Evolutionary conservation across 2,113 vertebrate species (phyloP).

Genomic region (Brienomyrus brachyistius): DNA sequence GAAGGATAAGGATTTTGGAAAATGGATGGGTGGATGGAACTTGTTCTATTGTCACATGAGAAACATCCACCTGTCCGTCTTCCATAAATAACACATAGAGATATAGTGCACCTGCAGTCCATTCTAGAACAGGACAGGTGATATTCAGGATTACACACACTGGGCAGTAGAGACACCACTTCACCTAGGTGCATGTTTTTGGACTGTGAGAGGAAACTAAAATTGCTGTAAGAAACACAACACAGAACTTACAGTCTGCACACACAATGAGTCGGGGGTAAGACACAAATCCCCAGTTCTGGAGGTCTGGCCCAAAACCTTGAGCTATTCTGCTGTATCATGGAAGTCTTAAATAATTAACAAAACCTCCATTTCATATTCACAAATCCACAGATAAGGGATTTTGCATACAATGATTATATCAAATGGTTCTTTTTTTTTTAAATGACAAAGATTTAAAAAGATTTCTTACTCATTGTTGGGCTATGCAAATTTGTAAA

Average conservation of each 20-base stretch:
- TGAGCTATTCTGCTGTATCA: neutral
- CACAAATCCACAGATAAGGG: neutral
- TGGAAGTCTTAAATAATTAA: neutral
- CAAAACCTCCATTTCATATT: neutral
- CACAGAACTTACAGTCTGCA: neutral
- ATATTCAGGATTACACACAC: neutral
- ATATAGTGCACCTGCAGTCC: neutral
- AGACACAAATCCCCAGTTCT: neutral
- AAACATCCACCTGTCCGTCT: neutral
- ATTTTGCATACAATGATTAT: neutral
- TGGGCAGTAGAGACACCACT: neutral
- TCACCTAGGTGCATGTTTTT: neutral
- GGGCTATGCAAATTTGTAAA: neutral
- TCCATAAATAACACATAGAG: neutral
- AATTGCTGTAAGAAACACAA: neutral
- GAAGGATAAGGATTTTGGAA: too few relatives aligned
- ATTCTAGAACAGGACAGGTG: neutral
- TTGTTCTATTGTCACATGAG: neutral
- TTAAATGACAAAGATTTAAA: neutral
- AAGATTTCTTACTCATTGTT: neutral
- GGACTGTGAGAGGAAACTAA: neutral
- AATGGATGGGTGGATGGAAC: too few relatives aligned
- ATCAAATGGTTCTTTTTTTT: neutral
- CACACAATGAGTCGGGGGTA: neutral
- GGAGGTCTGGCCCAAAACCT: neutral